These are phyloP conservation scores for Lacerta bilineata DNA, from an alignment of 2,797 vertebrate species.

Conservation along the genomic window DNA sequence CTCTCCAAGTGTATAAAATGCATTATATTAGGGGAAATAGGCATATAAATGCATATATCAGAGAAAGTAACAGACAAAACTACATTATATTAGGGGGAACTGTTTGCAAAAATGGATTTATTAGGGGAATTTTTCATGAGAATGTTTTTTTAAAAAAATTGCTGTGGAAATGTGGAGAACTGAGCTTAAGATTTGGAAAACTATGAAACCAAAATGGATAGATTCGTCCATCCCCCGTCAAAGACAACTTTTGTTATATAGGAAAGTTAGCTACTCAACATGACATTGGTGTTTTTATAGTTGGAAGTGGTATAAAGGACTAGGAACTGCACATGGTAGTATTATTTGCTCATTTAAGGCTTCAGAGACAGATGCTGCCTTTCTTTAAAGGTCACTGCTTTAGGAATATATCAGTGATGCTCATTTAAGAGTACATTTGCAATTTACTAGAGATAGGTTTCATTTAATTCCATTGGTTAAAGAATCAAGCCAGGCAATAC, in stretches of 20 bases:
- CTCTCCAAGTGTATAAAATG: no score
- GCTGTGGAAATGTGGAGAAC: no score
- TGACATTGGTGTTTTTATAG: conserved; percentile 32
- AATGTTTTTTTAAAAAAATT: no score
- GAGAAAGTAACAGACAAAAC: no score
- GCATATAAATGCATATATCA: no score
- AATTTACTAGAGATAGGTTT: conserved; percentile 67
- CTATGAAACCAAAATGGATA: not conserved
- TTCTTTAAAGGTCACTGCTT: conserved; percentile 60
- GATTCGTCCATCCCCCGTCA: no score
- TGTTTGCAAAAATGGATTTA: no score
- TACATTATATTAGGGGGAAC: no score
- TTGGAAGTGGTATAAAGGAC: conserved; percentile 45
- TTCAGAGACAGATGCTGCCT: conserved; percentile 46
- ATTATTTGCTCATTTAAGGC: conserved; percentile 61
- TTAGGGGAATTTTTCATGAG: no score
- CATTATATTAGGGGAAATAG: no score
- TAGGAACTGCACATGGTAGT: conserved; percentile 48
- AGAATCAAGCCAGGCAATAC: conserved; percentile 51
- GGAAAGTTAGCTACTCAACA: conserved; percentile 40
- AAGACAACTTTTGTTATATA: conserved; percentile 23
- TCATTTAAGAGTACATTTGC: conserved; percentile 52
- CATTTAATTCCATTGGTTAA: conserved; percentile 54
- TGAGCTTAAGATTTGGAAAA: not conserved
- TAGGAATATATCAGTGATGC: conserved; percentile 56